These are phyloP conservation scores for Thera britannica DNA, from an alignment of 2,888 invertebrate species.

Conservation along the genomic window DNA sequence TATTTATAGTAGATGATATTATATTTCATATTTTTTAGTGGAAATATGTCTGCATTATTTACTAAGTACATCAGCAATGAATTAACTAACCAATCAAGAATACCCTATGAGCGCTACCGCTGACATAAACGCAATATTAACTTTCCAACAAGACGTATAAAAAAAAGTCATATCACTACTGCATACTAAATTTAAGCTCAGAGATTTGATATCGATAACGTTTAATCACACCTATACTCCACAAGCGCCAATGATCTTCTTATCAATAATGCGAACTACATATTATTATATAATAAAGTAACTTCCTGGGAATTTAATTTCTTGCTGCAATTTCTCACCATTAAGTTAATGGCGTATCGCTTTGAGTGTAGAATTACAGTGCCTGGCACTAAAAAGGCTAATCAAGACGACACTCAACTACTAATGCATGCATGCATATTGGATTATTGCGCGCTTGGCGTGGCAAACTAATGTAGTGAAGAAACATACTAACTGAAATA, in stretches of 20 bases:
- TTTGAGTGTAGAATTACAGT: conserved; percentile 46
- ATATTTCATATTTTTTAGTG: too few species aligned
- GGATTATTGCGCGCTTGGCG: conserved; percentile 57
- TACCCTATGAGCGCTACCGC: not conserved
- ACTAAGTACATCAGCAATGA: not conserved
- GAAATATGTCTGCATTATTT: too few species aligned
- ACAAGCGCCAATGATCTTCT: conserved; percentile 12
- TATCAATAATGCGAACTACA: not conserved
- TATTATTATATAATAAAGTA: conserved; percentile 27
- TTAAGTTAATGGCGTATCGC: conserved; percentile 34
- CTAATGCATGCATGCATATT: conserved; percentile 58
- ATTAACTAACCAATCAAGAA: not conserved
- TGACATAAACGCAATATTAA: not conserved
- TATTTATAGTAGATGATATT: too few species aligned
- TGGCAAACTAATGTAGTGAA: conserved; percentile 23
- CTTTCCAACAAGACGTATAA: not conserved
- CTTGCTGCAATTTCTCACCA: conserved; percentile 35
- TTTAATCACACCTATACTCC: not conserved
- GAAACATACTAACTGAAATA: not conserved
- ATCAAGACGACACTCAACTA: conserved; percentile 56
- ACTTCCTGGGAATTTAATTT: conserved; percentile 31
- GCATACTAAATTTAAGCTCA: not conserved
- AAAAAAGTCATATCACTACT: not conserved
- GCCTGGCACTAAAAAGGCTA: conserved; percentile 60
- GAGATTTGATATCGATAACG: conserved; percentile 1